Percentiles rank a stretch among this genome's conserved stretches.
phyloP scores from a whole-genome alignment of 2,113 vertebrate species.

The Pica pica region DNA sequence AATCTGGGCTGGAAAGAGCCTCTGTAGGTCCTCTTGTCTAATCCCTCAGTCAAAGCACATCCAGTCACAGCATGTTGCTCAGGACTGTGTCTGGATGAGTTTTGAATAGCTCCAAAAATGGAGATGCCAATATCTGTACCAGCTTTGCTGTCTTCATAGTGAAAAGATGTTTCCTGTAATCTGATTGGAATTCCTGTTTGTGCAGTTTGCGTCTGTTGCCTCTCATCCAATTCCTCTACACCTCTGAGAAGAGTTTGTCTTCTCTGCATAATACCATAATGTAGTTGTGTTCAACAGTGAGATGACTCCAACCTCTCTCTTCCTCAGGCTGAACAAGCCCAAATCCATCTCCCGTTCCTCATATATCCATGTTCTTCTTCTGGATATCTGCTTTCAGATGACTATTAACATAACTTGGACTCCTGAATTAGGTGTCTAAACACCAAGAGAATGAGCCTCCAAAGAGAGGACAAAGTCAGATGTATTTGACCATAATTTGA shows the following conservation, averaged over 20 bases:
- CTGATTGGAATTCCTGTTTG: background rate
- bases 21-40: background rate
- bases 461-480: fast-evolving
- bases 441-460: background rate
- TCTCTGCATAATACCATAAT: background rate
- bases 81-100: background rate
- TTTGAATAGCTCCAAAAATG: background rate
- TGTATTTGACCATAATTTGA: background rate
- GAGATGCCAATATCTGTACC: background rate
- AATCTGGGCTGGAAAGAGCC: background rate
- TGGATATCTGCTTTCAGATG: background rate
- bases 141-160: background rate
- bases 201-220: background rate
- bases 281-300: background rate
- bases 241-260: background rate
- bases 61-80: background rate
- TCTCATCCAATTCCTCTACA: background rate
- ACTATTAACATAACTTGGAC: background rate
- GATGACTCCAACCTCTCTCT: background rate
- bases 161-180: background rate
- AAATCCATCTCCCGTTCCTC: background rate
- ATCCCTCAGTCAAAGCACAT: background rate
- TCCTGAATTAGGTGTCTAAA: background rate
- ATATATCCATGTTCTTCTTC: background rate
- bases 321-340: background rate